Evolutionary conservation across 2,888 invertebrate genomes (phyloP), one percentile per base, ranked within the genome.

Genomic region (Lochmaea crataegi): DNA sequence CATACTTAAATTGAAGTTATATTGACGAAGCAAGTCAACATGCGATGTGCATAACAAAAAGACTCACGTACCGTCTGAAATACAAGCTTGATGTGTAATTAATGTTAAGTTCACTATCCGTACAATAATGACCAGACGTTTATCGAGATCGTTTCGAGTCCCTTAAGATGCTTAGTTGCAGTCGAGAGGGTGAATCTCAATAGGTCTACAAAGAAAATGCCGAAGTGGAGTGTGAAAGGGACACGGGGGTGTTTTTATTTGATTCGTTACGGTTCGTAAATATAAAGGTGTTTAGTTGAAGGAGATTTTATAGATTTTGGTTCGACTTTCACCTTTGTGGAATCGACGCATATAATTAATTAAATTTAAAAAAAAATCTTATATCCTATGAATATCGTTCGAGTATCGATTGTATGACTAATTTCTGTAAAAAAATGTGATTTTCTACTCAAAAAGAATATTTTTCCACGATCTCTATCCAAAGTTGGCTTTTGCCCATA

Each of bases 41-140:
- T 67, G 45, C 32, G 58, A 41, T n/a, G 38, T 67, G 67, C 58
- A 67, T 67, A 67, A 3, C 45, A 67, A 67, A 41, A 61, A 67
- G 67, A 45, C 16, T 18, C 67, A 67, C 67, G 58, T 67, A 57
- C 57, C 58, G 14, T 18, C 42, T 58, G 67, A 67, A 58, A 67
- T 58, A 58, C 67, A 67, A 41, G 58, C 26, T 67, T 58, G 58
- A 67, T 67, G 58, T 58, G 45, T 67, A 67, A 67, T 67, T 42
- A 67, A 60, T 22, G 67, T 67, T 38, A 57, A 67, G 67, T 67
- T 67, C 41, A 67, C 67, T 67, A 18, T 56, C 67, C 67, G 38
- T 67, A 67, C 67, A 57, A 67, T 67, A 67, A 67, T 57, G 56
- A 67, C 67, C 56, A 42, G 22, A 57, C 67, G 67, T 57, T 67